Conservation (phyloP, 2,113 vertebrate species). For the Labeo rohita region DNA sequence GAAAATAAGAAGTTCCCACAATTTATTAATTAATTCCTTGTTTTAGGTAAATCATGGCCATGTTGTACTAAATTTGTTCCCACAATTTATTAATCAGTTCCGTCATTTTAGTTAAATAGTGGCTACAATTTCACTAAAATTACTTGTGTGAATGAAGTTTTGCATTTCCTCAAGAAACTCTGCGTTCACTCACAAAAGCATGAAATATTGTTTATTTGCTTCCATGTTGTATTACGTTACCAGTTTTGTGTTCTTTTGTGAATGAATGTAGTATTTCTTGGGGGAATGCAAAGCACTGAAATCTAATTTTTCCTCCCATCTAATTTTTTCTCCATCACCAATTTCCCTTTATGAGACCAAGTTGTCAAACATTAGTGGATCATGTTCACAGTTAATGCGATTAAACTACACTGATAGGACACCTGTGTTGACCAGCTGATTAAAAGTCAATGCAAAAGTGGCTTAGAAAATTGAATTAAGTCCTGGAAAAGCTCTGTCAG, state of each 20-base stretch:
- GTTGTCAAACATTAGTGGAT: neutral
- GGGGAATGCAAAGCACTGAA: neutral
- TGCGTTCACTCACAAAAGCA: neutral
- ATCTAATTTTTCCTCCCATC: neutral
- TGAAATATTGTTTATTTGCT: too few relatives aligned
- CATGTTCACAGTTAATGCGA: neutral
- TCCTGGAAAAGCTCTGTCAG: neutral
- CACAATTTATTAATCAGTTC: neutral
- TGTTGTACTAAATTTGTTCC: neutral
- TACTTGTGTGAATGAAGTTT: neutral
- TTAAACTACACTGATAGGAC: neutral
- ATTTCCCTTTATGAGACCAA: neutral
- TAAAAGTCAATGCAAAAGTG: neutral
- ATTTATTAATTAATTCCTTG: too few relatives aligned
- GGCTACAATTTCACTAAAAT: neutral
- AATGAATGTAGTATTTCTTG: too few relatives aligned
- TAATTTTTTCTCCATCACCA: neutral
- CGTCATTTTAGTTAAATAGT: neutral
- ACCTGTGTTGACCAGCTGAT: neutral
- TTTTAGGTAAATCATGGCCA: neutral
- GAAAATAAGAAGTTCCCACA: too few relatives aligned
- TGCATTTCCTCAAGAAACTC: neutral
- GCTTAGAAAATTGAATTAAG: neutral
- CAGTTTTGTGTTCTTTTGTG: too few relatives aligned
- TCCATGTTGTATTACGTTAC: too few relatives aligned